These are phyloP conservation scores for Pterobdella sp. DNA, from an alignment of 2,888 invertebrate genomes.

Conservation along the genomic window DNA sequence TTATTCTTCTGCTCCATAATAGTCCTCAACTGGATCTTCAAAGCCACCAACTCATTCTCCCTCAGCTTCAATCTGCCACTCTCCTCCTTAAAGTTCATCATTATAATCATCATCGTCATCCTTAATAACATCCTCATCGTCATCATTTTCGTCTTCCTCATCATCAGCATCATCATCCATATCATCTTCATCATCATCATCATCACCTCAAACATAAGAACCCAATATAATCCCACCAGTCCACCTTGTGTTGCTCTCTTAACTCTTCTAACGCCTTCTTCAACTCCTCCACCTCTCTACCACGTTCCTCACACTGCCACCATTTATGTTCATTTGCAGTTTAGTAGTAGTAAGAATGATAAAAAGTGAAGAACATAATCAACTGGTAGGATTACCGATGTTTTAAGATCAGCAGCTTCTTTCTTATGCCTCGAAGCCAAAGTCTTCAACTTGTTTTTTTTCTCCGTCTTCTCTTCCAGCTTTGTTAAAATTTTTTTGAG, in stretches of 20 bases:
- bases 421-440: not conserved
- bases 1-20: not conserved
- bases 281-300: not conserved
- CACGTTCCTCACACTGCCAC: not conserved
- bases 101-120: too few relatives aligned
- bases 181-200: too few relatives aligned
- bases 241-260: too few relatives aligned
- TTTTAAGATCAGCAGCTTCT: not conserved
- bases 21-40: conserved; percentile 3
- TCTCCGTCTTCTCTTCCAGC: not conserved
- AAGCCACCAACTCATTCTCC: not conserved
- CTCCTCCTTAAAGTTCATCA: not conserved
- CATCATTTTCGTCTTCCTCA: too few relatives aligned
- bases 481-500: too few relatives aligned
- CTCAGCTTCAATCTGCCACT: not conserved
- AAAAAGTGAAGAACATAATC: too few relatives aligned
- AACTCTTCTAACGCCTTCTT: not conserved
- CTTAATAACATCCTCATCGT: too few relatives aligned
- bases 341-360: too few relatives aligned
- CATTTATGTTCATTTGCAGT: not conserved
- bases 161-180: too few relatives aligned
- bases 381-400: not conserved
- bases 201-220: too few relatives aligned
- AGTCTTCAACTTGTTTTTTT: not conserved
- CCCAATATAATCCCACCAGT: too few relatives aligned